phyloP scores from a whole-genome alignment of 2,113 vertebrate species.

The Crocuta crocuta region DNA sequence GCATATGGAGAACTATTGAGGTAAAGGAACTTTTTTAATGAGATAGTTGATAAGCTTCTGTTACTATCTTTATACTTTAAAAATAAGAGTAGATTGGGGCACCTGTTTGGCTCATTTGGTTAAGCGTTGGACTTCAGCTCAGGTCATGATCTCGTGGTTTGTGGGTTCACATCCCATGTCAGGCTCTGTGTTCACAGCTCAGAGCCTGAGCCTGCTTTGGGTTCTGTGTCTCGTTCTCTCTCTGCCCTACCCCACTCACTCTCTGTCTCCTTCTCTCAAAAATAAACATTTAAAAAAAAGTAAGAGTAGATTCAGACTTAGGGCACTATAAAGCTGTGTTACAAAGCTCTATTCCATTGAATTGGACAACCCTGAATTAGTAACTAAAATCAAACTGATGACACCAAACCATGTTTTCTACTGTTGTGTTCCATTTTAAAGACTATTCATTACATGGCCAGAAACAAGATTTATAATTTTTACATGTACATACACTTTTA shows the following conservation, averaged over 20 bases:
- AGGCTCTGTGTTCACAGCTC: too few relatives aligned
- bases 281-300: background rate
- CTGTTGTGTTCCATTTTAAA: background rate
- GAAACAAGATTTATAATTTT: background rate
- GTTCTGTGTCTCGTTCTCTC: too few relatives aligned
- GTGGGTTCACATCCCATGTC: too few relatives aligned
- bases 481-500: background rate
- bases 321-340: background rate
- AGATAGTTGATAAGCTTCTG: background rate
- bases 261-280: too few relatives aligned
- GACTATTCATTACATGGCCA: background rate
- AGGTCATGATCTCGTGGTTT: too few relatives aligned
- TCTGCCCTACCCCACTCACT: too few relatives aligned
- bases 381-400: background rate
- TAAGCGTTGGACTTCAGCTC: too few relatives aligned
- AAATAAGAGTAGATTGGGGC: background rate
- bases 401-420: background rate
- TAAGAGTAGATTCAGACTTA: background rate
- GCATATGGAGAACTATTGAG: background rate
- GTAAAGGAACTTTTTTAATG: background rate
- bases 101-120: too few relatives aligned
- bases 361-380: background rate
- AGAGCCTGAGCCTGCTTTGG: too few relatives aligned
- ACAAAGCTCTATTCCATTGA: background rate
- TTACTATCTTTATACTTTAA: background rate